phyloP scores from a whole-genome alignment of 2,113 vertebrate species.

The Saccopteryx leptura region DNA sequence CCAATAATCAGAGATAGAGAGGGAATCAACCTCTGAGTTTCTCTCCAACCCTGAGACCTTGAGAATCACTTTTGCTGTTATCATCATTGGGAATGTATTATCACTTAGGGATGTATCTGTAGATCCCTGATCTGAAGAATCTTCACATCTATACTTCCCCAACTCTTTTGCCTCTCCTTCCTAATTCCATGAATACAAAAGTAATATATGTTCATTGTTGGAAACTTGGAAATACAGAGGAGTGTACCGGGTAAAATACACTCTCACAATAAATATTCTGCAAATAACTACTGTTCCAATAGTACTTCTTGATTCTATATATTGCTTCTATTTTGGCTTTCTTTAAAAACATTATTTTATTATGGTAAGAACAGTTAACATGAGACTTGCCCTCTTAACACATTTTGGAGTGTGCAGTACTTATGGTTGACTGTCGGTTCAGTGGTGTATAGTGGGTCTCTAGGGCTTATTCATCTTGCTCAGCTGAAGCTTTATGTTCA shows the following conservation, averaged over 20 bases:
- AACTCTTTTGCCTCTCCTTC: background rate
- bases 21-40: background rate
- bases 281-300: background rate
- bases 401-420: background rate
- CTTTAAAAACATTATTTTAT: background rate
- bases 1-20: background rate
- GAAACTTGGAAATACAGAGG: background rate
- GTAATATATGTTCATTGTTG: background rate
- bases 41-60: background rate
- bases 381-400: background rate
- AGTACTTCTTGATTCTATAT: background rate
- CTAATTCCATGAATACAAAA: background rate
- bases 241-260: background rate
- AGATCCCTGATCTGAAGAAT: background rate
- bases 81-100: background rate
- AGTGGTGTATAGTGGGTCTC: background rate
- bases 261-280: rapidly evolving
- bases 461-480: background rate
- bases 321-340: background rate
- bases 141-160: background rate
- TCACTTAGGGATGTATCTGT: background rate
- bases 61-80: background rate
- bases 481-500: background rate
- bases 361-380: background rate
- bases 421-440: background rate